Conservation (phyloP, 2,888 invertebrate species). For the Lasioglossum marginatum region DNA sequence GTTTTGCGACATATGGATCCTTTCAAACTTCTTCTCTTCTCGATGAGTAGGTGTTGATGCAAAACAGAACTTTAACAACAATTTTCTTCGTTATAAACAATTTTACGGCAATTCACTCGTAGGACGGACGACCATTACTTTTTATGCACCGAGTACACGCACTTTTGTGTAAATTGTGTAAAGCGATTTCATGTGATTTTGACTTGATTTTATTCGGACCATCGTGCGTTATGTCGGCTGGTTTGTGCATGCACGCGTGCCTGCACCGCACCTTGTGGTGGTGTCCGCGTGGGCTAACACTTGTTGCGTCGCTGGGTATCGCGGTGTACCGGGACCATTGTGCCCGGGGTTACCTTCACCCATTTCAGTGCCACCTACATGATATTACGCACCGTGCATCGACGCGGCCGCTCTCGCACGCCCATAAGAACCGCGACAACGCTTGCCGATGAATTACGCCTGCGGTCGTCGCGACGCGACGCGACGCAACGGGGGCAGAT, state of each 20-base stretch:
- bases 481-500: constrained; percentile 2
- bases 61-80: too few relatives aligned
- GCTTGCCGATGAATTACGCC: constrained; percentile 53
- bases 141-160: too few relatives aligned
- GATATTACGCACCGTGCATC: constrained; percentile 63
- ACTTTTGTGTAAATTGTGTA: background rate
- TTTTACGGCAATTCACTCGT: too few relatives aligned
- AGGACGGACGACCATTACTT: too few relatives aligned
- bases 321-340: constrained; percentile 70
- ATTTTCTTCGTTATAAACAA: too few relatives aligned
- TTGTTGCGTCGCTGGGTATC: constrained; percentile 76
- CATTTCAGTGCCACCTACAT: constrained; percentile 81
- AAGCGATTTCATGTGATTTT: background rate
- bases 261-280: constrained; percentile 68
- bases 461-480: constrained; percentile 5
- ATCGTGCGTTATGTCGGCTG: background rate
- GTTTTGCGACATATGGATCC: too few relatives aligned
- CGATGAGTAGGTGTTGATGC: too few relatives aligned
- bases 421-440: constrained; percentile 29
- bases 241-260: constrained; percentile 46
- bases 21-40: too few relatives aligned
- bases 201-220: background rate
- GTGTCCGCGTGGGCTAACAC: constrained; percentile 78
- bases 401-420: constrained; percentile 29
- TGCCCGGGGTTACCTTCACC: constrained; percentile 80